Conservation (phyloP, 2,113 vertebrate genomes). For the Zosterops lateralis region DNA sequence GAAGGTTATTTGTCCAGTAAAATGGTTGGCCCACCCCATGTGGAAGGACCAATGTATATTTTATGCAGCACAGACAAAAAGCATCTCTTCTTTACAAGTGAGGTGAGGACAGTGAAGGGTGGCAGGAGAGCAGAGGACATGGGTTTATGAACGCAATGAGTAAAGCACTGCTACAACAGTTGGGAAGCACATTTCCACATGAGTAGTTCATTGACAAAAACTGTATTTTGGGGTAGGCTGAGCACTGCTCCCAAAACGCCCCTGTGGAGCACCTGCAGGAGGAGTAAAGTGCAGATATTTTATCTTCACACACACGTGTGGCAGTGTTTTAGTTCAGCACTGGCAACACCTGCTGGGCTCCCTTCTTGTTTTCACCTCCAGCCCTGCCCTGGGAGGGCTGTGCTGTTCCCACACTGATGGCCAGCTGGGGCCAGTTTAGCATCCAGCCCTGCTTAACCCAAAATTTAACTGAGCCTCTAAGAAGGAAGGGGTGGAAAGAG, state of each 20-base stretch:
- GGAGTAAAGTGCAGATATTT: not conserved
- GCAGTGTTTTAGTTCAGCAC: not conserved
- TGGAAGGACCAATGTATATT: not conserved
- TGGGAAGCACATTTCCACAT: not conserved
- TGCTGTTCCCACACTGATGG: not conserved
- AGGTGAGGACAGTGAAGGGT: not conserved
- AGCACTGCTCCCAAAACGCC: not conserved
- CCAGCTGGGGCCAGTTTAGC: not conserved
- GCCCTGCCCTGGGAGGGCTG: not conserved
- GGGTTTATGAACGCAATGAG: not conserved
- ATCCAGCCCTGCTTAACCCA: not conserved
- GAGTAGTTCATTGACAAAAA: not conserved
- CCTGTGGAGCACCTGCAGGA: not conserved
- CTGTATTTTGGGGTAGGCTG: not conserved
- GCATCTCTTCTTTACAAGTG: not conserved
- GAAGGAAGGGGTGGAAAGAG: not conserved
- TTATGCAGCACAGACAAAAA: not conserved
- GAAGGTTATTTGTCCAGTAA: not conserved
- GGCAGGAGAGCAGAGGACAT: not conserved
- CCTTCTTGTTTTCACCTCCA: not conserved
- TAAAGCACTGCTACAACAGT: not conserved
- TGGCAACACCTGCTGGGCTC: not conserved
- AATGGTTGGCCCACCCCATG: not conserved
- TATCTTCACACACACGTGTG: not conserved
- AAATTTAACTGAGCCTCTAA: not conserved